Conservation (phyloP, 1,140 invertebrate species). For the Lineus longissimus region DNA sequence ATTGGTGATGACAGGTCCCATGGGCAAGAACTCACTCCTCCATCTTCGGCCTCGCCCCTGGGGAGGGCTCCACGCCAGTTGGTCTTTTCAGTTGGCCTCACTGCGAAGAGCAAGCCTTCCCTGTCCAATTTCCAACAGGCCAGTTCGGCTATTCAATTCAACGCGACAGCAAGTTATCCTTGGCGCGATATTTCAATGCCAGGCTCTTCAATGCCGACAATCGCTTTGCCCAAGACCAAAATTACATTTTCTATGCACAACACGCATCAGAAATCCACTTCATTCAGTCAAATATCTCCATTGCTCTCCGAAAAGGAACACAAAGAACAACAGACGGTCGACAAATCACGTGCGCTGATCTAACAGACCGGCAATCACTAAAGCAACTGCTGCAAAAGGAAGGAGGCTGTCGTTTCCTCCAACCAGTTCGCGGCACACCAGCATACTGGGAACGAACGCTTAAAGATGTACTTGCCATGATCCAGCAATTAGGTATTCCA, state of each 20-base stretch:
- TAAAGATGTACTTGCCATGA: conserved; percentile 1
- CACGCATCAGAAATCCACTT: not conserved
- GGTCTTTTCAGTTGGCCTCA: not conserved
- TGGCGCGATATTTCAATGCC: not conserved
- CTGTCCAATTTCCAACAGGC: not conserved
- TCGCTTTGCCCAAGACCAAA: not conserved
- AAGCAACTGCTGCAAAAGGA: not conserved
- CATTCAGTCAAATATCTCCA: not conserved
- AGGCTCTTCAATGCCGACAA: not conserved
- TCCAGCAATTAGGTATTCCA: not conserved
- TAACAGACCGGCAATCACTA: not conserved
- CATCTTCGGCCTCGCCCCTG: not conserved
- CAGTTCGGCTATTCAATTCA: not conserved
- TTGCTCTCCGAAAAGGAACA: not conserved
- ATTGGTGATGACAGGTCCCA: too few relatives aligned
- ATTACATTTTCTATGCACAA: conserved; percentile 2
- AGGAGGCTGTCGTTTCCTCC: not conserved
- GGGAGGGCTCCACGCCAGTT: not conserved
- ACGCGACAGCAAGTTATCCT: not conserved
- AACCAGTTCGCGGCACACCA: not conserved
- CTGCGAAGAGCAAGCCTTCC: not conserved
- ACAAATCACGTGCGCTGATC: not conserved
- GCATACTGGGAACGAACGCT: not conserved
- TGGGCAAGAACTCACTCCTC: too few relatives aligned
- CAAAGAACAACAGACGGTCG: not conserved